Percentiles rank a stretch among this genome's conserved stretches.
Conservation (phyloP, 2,797 vertebrate species). For the Tympanoctomys barrerae region DNA sequence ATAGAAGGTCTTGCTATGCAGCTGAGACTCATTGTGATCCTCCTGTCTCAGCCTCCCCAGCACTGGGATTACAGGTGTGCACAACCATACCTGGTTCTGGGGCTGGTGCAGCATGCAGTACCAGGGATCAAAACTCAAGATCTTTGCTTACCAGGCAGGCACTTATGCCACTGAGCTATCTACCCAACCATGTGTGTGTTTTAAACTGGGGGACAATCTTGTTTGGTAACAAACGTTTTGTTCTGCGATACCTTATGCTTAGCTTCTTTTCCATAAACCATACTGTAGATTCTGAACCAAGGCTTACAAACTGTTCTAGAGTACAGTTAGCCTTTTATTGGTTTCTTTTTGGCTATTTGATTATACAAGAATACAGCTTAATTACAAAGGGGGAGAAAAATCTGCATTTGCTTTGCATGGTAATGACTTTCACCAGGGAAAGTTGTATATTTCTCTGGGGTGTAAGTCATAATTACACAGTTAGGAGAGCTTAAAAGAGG, state of each 20-base stretch:
- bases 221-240: not conserved
- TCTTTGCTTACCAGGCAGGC: too few species aligned
- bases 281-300: not conserved
- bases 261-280: not conserved
- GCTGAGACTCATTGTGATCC: too few species aligned
- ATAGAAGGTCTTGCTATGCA: too few species aligned
- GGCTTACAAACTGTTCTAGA: not conserved
- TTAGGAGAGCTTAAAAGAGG: not conserved
- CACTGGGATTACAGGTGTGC: too few species aligned
- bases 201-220: not conserved
- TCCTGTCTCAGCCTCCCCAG: too few species aligned
- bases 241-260: not conserved
- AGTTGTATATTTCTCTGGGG: not conserved
- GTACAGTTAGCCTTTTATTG: not conserved
- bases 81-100: too few species aligned
- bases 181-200: not conserved
- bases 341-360: constrained; percentile 14
- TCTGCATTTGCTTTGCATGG: not conserved
- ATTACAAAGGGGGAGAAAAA: not conserved
- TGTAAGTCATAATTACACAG: not conserved
- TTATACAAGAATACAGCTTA: not conserved
- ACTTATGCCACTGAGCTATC: too few species aligned
- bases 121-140: too few species aligned
- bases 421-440: not conserved
- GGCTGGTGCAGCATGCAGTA: too few species aligned